Evolutionary conservation across 2,797 vertebrate genomes (phyloP).

Genomic region (Tachyglossus aculeatus): DNA sequence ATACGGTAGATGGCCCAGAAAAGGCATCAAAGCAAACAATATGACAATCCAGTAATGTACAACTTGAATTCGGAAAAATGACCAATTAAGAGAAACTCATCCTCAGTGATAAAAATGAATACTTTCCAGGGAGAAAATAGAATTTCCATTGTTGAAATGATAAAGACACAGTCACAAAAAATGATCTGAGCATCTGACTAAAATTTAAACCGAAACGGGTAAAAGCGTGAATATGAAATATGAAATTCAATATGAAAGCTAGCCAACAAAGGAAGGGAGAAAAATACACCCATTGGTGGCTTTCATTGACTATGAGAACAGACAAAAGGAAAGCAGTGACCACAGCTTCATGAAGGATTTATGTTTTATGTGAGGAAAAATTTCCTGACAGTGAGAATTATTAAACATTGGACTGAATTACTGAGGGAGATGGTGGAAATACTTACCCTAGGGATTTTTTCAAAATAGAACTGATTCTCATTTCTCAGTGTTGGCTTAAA

Average conservation of each 20-base stretch:
- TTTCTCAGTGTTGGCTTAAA: too few relatives aligned
- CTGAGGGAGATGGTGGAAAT: too few relatives aligned
- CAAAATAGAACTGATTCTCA: too few relatives aligned
- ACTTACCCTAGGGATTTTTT: too few relatives aligned
- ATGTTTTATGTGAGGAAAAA: too few relatives aligned
- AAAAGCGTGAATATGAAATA: slow-evolving; percentile 7
- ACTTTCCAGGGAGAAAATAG: not conserved
- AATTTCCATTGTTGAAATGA: not conserved
- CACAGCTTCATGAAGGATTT: too few relatives aligned
- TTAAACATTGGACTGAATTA: too few relatives aligned
- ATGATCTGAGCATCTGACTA: not conserved
- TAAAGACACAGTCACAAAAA: not conserved
- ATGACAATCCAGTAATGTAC: not conserved
- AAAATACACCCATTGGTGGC: too few relatives aligned
- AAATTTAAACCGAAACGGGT: not conserved
- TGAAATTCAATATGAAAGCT: not conserved
- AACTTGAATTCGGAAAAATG: not conserved
- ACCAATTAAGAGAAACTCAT: not conserved
- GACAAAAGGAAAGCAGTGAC: too few relatives aligned
- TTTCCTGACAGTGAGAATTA: too few relatives aligned
- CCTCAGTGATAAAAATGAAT: not conserved
- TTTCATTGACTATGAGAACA: too few relatives aligned
- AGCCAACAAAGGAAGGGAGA: not conserved
- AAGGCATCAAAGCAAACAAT: slow-evolving; percentile 3
- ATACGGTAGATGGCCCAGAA: not conserved